phyloP scores from a whole-genome alignment of 2,113 vertebrate genomes.

The Synchiropus splendidus region DNA sequence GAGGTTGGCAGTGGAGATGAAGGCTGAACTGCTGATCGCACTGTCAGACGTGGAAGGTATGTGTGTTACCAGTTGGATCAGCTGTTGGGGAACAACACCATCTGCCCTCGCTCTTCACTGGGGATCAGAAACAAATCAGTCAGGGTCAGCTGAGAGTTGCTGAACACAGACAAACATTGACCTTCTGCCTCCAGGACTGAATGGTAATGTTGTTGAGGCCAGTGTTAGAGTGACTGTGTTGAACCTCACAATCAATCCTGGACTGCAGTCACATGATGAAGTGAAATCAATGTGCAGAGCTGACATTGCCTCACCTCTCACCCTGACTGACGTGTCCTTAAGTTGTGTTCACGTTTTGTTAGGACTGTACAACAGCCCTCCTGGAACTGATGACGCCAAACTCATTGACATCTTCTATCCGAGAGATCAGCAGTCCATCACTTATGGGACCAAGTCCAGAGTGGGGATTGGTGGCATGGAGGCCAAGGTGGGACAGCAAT shows the following conservation, averaged over 20 bases:
- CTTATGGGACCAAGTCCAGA: constrained; percentile 91
- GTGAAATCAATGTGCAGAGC: neutral
- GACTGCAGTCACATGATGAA: neutral
- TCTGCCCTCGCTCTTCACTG: constrained; percentile 25
- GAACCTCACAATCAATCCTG: no score
- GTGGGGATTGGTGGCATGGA: constrained; percentile 98
- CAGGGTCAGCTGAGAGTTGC: constrained; percentile 21
- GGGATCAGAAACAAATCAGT: constrained; percentile 6
- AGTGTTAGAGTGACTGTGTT: neutral
- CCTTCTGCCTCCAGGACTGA: constrained; percentile 20
- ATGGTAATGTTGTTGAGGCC: constrained; percentile 19
- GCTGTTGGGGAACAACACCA: constrained; percentile 39
- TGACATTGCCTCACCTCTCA: no score
- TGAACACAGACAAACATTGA: constrained; percentile 31
- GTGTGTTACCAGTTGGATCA: constrained; percentile 26
- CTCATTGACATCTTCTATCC: constrained; percentile 96
- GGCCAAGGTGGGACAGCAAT: constrained; percentile 74
- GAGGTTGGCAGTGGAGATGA: constrained; percentile 94
- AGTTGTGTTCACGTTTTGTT: constrained; percentile 17
- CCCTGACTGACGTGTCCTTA: no score
- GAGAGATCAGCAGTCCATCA: constrained; percentile 94
- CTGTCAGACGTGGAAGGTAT: constrained; percentile 95
- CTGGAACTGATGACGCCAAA: constrained; percentile 91
- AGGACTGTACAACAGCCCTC: constrained; percentile 93
- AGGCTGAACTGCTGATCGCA: constrained; percentile 88